Conservation (phyloP, 2,888 invertebrate genomes). For the Acleris laterana region DNA sequence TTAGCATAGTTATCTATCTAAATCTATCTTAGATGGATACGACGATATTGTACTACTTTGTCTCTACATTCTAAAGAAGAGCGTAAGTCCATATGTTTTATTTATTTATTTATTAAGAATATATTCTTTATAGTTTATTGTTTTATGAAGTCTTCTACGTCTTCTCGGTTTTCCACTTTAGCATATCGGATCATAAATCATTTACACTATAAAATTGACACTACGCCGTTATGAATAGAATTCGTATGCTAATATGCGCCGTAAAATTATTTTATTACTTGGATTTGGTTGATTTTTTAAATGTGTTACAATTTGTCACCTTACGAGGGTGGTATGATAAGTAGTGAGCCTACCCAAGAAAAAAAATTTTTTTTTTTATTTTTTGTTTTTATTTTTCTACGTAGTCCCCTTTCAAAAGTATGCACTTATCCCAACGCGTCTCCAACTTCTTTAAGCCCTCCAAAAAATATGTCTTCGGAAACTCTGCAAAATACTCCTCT, state of each 20-base stretch:
- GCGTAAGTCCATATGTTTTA: not conserved
- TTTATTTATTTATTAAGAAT: no score
- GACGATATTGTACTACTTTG: not conserved
- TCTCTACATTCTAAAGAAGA: not conserved
- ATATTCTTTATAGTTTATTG: no score
- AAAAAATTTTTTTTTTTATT: no score
- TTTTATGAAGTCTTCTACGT: not conserved
- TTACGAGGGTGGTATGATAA: no score
- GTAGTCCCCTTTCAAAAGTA: no score
- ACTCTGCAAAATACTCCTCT: no score
- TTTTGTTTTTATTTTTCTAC: no score
- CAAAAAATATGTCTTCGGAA: no score
- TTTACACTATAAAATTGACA: conserved; percentile 30
- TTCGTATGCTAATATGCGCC: conserved; percentile 25
- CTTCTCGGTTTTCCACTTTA: not conserved
- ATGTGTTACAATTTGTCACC: conserved; percentile 24
- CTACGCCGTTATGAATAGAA: conserved; percentile 21
- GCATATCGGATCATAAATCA: conserved; percentile 22
- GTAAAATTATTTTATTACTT: conserved; percentile 32
- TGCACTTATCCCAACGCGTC: no score
- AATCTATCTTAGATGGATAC: conserved; percentile 10
- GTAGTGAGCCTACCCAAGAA: no score
- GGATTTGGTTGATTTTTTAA: conserved; percentile 21
- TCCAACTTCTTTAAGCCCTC: no score
- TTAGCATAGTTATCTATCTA: conserved; percentile 12